Evolutionary conservation across 1,140 invertebrate genomes (phyloP).

Genomic region (Diabrotica virgifera): DNA sequence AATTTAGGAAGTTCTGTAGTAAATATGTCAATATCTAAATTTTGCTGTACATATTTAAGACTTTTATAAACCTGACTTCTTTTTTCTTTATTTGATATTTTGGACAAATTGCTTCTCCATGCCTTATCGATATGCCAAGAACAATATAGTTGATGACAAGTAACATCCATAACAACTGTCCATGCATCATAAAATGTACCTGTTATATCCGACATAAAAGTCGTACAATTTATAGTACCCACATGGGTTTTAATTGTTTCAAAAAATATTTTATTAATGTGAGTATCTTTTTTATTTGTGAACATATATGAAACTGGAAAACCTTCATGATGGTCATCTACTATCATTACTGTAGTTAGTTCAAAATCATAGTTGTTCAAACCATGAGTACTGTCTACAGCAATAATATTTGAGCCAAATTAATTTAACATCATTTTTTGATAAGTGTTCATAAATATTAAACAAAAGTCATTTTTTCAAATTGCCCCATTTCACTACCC

Average conservation of each 20-base stretch:
- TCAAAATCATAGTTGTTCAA: slow-evolving; percentile 34
- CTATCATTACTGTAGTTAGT: slow-evolving; percentile 27
- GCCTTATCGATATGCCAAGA: slow-evolving; percentile 26
- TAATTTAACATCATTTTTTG: slow-evolving; percentile 24
- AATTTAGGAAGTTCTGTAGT: too few species aligned
- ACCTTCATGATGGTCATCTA: slow-evolving; percentile 28
- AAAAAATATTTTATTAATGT: slow-evolving; percentile 23
- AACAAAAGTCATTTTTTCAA: slow-evolving; percentile 21
- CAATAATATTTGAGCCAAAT: slow-evolving; percentile 27
- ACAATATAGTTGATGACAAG: slow-evolving; percentile 16
- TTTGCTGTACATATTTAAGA: slow-evolving; percentile 20
- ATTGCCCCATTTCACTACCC: background rate
- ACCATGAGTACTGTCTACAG: slow-evolving; percentile 34
- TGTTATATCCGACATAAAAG: slow-evolving; percentile 30
- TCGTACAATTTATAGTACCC: slow-evolving; percentile 14
- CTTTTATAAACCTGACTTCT: slow-evolving; percentile 22
- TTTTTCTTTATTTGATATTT: slow-evolving; percentile 27
- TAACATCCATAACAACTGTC: slow-evolving; percentile 11
- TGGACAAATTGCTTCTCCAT: slow-evolving; percentile 27
- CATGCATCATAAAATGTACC: slow-evolving; percentile 19
- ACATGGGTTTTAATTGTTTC: slow-evolving; percentile 17
- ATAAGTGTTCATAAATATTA: slow-evolving; percentile 27
- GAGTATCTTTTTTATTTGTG: slow-evolving; percentile 25
- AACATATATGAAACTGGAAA: slow-evolving; percentile 32
- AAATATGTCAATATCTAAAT: slow-evolving; percentile 6